Evolutionary conservation across 2,888 invertebrate genomes (phyloP), one percentile per base, ranked within the genome.

Genomic region (Spodoptera littoralis): DNA sequence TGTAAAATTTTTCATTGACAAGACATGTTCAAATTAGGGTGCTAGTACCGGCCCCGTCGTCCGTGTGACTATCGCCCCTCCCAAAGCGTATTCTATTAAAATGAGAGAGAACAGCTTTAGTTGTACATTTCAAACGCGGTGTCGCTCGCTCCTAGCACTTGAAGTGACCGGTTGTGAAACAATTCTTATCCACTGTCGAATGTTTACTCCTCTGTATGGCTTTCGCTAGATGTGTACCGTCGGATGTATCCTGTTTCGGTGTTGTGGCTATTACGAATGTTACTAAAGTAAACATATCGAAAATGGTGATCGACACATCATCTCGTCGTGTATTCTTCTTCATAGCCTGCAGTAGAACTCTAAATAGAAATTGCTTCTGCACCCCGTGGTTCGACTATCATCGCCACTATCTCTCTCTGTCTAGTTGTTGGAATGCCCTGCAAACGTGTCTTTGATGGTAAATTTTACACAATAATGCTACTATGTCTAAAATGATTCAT

Each of bases 1-100:
- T 86, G 89, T 90, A 87, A 89, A 88, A 86, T 88, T 84, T 84
- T 79, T 81, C 84, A 82, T 81, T 61, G 61, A 67, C 68, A 64
- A 43, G 75, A 71, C 70, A 66, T 54, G 67, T 63, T 60, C 60
- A 68, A 55, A 58, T 43, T 61, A 54, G 73, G 79, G 78, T 70
- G 76, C 70, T 63, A 69, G 58, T 66, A 79, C 75, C 59, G 74
- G 63, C 65, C 51, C 77, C 76, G 88, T 91, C 92, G 91, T 91
- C 91, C 84, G 84, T 89, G 92, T 92, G 88, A 92, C 92, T 86
- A 91, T 90, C 92, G 93, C 92, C 93, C 92, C 79, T 85, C 80
- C 92, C 90, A 92, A 92, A 90, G 86, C 90, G 91, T 91, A 87
- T 86, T 87, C 64, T 83, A 65, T 58, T 54, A 48, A 36, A 55